These are phyloP conservation scores for Pampusana beccarii DNA, from an alignment of 2,113 vertebrate species.

Conservation along the genomic window DNA sequence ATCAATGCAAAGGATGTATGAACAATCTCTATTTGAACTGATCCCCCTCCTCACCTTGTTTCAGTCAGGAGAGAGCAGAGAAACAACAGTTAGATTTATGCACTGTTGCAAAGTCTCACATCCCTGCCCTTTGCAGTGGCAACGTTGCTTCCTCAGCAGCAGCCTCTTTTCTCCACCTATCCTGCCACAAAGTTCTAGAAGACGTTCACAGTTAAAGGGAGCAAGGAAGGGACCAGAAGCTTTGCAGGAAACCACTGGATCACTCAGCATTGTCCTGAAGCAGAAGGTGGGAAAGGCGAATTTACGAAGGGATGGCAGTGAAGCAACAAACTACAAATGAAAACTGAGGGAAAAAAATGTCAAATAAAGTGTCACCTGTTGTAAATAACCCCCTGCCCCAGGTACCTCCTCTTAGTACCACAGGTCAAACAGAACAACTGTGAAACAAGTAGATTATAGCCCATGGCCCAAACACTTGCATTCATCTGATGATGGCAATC, in stretches of 20 bases:
- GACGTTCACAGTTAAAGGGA: background rate
- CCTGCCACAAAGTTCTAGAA: background rate
- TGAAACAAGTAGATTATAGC: background rate
- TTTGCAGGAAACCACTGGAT: background rate
- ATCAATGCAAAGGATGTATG: background rate
- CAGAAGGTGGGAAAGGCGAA: background rate
- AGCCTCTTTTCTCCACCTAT: background rate
- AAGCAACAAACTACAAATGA: background rate
- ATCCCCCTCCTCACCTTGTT: background rate
- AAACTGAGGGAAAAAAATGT: background rate
- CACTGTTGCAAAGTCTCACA: background rate
- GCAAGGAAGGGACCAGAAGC: background rate
- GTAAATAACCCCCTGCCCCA: fast-evolving
- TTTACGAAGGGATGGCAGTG: background rate
- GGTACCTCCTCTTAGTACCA: background rate
- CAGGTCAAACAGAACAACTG: background rate
- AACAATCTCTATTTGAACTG: background rate
- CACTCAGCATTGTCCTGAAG: background rate
- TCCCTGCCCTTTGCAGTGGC: background rate
- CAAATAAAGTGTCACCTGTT: background rate
- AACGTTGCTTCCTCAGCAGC: background rate
- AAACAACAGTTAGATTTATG: background rate
- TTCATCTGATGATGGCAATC: background rate
- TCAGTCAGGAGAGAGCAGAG: background rate
- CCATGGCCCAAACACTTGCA: background rate